Evolutionary conservation across 2,888 invertebrate species (phyloP).

Genomic region (Chelonus formosanus): DNA sequence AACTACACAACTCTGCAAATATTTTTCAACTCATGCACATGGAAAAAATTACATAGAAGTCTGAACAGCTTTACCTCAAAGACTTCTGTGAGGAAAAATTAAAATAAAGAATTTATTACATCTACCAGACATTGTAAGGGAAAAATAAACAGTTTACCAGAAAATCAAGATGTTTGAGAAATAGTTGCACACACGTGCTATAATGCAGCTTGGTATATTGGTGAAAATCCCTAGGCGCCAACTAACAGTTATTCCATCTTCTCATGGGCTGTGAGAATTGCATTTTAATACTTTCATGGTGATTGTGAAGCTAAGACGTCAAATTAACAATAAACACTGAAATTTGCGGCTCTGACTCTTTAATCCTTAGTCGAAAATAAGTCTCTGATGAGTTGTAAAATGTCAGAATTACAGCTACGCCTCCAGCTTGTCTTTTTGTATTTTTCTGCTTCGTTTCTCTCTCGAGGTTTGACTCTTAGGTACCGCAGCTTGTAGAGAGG

Average conservation of each 20-base stretch:
- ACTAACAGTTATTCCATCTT: conserved; percentile 45
- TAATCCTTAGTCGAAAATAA: conserved; percentile 44
- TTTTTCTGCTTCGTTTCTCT: conserved; percentile 1
- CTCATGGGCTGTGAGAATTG: conserved; percentile 11
- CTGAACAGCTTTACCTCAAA: too few species aligned
- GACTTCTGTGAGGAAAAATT: too few species aligned
- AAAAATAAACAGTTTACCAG: too few species aligned
- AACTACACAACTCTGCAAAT: too few species aligned
- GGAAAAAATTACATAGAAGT: too few species aligned
- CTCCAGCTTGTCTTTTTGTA: conserved; percentile 22
- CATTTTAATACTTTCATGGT: conserved; percentile 30
- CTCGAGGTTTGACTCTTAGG: neutral
- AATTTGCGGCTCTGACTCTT: conserved; percentile 51
- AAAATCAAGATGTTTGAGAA: too few species aligned
- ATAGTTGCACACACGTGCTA: conserved; percentile 3
- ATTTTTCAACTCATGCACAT: too few species aligned
- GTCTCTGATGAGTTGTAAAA: conserved; percentile 49
- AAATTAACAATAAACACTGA: conserved; percentile 57
- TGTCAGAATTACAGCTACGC: conserved; percentile 40
- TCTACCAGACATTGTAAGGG: too few species aligned
- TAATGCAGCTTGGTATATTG: conserved; percentile 17
- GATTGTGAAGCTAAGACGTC: conserved; percentile 34
- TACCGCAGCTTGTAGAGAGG: too few species aligned
- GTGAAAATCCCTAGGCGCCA: conserved; percentile 52
- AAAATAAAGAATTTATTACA: too few species aligned